Percentiles rank a stretch among this genome's conserved stretches.
Conservation (phyloP, 53 echinoderm and acorn worm species). For the Crossaster papposus region DNA sequence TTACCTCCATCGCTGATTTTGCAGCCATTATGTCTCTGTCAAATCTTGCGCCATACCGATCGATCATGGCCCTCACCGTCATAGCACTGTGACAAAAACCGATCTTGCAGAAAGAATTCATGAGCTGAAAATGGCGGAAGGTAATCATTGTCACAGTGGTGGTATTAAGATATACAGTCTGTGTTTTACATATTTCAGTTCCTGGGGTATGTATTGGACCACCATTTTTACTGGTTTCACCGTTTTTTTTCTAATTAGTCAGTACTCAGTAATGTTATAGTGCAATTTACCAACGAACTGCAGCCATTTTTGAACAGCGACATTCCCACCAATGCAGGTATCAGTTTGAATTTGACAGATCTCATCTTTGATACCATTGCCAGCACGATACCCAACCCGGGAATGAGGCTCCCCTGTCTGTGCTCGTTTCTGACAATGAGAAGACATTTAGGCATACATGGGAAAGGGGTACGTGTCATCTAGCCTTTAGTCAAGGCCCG, state of each 20-base stretch:
- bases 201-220: no score
- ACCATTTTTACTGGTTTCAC: no score
- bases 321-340: background rate
- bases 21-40: background rate
- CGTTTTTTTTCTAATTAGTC: no score
- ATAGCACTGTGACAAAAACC: background rate
- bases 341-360: background rate
- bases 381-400: background rate
- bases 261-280: no score
- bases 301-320: slow-evolving; percentile 4
- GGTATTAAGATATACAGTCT: background rate
- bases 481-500: no score
- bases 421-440: no score
- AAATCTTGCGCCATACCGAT: background rate
- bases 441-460: no score
- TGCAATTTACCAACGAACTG: background rate
- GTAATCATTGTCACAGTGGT: background rate
- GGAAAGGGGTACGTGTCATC: no score
- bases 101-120: background rate
- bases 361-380: slow-evolving; percentile 10
- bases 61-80: background rate
- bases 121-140: background rate
- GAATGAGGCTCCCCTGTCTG: no score
- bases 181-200: no score
- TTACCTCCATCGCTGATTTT: slow-evolving; percentile 6